These are phyloP conservation scores for Zoroaster sp. DNA, from an alignment of 53 echinoderm and acorn worm species.

Conservation along the genomic window DNA sequence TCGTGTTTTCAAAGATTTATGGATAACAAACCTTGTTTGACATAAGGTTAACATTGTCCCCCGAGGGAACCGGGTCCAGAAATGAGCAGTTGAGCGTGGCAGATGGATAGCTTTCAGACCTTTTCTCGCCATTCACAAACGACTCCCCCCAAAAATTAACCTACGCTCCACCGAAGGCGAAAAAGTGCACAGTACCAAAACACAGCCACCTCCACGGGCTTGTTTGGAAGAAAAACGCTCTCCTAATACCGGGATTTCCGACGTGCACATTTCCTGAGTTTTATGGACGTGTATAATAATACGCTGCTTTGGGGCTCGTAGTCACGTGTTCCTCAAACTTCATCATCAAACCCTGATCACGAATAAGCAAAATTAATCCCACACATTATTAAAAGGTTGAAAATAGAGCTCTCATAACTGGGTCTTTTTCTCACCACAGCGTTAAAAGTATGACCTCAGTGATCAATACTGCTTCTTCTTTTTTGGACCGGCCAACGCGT, in stretches of 20 bases:
- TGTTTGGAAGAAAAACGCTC: constrained; percentile 52
- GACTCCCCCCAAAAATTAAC: constrained; percentile 35
- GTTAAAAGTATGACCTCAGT: neutral
- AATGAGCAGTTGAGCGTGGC: constrained; percentile 71
- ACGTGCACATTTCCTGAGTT: constrained; percentile 32
- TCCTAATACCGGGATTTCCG: constrained; percentile 53
- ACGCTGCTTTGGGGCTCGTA: constrained; percentile 34
- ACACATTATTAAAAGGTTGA: neutral
- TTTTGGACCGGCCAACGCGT: neutral
- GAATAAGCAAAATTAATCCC: neutral
- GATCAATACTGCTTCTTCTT: neutral
- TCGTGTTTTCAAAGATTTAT: constrained; percentile 70
- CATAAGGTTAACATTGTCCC: constrained; percentile 94
- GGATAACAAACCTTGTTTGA: constrained; percentile 94
- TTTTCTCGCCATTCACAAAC: constrained; percentile 50
- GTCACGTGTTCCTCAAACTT: neutral
- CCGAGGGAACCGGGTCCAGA: constrained; percentile 49
- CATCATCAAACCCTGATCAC: neutral
- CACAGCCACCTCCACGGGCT: constrained; percentile 46
- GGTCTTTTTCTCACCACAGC: neutral
- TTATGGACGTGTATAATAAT: neutral
- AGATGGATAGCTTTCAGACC: constrained; percentile 71
- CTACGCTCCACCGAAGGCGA: constrained; percentile 52
- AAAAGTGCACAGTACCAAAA: constrained; percentile 62
- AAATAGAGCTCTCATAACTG: neutral